Evolutionary conservation across 2,888 invertebrate species (phyloP).

Genomic region (Athalia circularis): DNA sequence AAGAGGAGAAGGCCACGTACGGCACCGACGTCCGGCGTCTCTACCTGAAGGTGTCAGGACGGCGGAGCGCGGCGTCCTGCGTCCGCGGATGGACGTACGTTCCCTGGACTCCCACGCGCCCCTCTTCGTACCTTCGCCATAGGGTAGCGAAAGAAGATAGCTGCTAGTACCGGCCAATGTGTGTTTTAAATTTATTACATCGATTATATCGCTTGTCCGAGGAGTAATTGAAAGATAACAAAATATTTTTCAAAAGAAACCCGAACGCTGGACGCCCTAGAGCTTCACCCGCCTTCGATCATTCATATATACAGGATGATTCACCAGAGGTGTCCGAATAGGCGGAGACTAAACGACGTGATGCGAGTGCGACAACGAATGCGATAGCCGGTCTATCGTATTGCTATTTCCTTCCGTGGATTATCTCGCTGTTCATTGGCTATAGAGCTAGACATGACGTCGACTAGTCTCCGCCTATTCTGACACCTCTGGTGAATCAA

Average conservation of each 20-base stretch:
- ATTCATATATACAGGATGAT: too few relatives aligned
- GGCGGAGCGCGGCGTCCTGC: background rate
- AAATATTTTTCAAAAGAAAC: slow-evolving; percentile 40
- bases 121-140: background rate
- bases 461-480: too few relatives aligned
- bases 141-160: slow-evolving; percentile 33
- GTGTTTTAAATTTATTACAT: slow-evolving; percentile 41
- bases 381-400: too few relatives aligned
- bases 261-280: background rate
- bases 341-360: too few relatives aligned
- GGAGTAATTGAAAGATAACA: slow-evolving; percentile 47
- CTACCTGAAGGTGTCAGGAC: slow-evolving; percentile 42
- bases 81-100: background rate
- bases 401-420: too few relatives aligned
- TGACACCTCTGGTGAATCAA: too few relatives aligned
- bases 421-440: too few relatives aligned
- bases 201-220: slow-evolving; percentile 38
- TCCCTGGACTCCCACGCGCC: slow-evolving; percentile 24
- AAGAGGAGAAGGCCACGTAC: background rate
- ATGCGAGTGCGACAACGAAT: too few relatives aligned
- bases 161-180: background rate
- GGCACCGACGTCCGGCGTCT: slow-evolving; percentile 18
- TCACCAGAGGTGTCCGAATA: too few relatives aligned
- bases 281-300: too few relatives aligned
- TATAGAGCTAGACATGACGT: too few relatives aligned